Evolutionary conservation across 2,888 invertebrate genomes (phyloP).

Genomic region (Lutraria lutraria): DNA sequence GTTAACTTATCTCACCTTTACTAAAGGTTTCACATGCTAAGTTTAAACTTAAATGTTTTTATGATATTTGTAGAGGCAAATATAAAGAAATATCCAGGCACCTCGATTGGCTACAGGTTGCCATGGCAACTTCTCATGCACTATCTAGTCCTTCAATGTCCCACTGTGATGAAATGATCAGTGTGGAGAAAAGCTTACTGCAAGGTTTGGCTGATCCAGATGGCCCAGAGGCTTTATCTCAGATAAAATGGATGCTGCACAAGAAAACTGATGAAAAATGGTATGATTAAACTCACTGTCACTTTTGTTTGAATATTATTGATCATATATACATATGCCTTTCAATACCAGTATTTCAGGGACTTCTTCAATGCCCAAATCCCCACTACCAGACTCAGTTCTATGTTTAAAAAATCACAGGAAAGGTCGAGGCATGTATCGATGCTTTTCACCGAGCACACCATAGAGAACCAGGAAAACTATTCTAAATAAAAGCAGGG

Average conservation of each 20-base stretch:
- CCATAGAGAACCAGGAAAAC: too few relatives aligned
- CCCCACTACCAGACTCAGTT: too few relatives aligned
- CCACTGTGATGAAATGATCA: constrained; percentile 89
- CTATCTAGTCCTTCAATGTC: constrained; percentile 89
- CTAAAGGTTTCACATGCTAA: too few relatives aligned
- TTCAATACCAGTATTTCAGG: too few relatives aligned
- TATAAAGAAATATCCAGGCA: constrained; percentile 77
- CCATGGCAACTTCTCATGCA: constrained; percentile 89
- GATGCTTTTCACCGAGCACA: too few relatives aligned
- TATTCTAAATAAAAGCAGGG: too few relatives aligned
- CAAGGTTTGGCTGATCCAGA: constrained; percentile 89
- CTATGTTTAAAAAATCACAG: too few relatives aligned
- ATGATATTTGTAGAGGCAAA: constrained; percentile 75
- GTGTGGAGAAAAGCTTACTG: constrained; percentile 90
- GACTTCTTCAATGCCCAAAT: too few relatives aligned
- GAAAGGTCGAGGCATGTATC: too few relatives aligned
- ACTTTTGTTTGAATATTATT: background rate
- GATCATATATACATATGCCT: too few relatives aligned
- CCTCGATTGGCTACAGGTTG: constrained; percentile 86
- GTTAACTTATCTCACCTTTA: too few relatives aligned
- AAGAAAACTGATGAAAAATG: constrained; percentile 54
- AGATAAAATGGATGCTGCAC: constrained; percentile 65
- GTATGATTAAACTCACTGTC: constrained; percentile 27
- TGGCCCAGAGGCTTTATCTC: constrained; percentile 81
- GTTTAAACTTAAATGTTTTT: too few relatives aligned